Conservation (phyloP, 2,113 vertebrate species). For the Hypocryptadius cinnamomeus region DNA sequence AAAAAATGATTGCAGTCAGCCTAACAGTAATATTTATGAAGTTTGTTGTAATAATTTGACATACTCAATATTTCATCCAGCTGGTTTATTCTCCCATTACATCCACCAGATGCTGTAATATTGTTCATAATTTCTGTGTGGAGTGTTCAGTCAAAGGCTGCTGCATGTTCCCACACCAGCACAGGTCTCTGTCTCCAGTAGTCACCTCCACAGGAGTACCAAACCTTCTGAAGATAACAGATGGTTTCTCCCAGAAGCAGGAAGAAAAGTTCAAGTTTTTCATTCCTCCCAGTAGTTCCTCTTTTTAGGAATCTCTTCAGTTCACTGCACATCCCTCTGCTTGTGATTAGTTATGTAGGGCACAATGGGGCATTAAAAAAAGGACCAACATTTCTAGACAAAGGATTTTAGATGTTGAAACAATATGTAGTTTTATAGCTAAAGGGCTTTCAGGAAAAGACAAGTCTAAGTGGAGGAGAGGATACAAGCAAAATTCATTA, state of each 20-base stretch:
- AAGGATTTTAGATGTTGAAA: not conserved
- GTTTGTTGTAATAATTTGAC: slow-evolving; percentile 13
- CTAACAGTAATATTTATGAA: not conserved
- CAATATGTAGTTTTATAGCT: not conserved
- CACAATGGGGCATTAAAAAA: not conserved
- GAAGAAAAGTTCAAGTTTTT: slow-evolving; percentile 36
- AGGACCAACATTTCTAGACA: not conserved
- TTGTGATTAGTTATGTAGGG: not conserved
- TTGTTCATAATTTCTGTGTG: not conserved
- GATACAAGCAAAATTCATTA: not conserved
- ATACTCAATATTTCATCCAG: slow-evolving; percentile 5
- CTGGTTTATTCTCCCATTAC: not conserved
- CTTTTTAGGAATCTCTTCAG: not conserved
- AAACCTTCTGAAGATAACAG: not conserved
- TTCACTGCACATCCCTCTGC: not conserved
- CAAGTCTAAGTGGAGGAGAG: not conserved
- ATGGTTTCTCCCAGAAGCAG: not conserved
- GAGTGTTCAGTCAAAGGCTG: not conserved
- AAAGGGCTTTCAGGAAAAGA: not conserved
- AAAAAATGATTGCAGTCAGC: not conserved
- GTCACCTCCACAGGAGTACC: not conserved
- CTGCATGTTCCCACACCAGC: not conserved
- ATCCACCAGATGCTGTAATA: not conserved
- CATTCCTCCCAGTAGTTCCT: not conserved
- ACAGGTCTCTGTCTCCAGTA: not conserved